These are phyloP conservation scores for Siniperca chuatsi DNA, from an alignment of 2,113 vertebrate species.

Conservation along the genomic window DNA sequence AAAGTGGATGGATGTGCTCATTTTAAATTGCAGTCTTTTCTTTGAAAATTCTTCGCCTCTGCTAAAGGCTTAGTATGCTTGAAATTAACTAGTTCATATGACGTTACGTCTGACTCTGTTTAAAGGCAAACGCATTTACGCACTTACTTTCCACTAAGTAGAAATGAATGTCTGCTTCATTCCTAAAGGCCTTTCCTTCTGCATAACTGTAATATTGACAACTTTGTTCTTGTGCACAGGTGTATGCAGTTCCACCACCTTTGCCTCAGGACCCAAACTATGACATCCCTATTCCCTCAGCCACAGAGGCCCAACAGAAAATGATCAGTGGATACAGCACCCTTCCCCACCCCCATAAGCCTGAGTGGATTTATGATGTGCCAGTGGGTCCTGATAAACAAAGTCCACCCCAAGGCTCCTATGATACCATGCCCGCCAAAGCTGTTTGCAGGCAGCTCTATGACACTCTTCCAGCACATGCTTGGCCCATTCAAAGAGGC, in stretches of 20 bases:
- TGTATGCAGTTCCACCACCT: conserved; percentile 83
- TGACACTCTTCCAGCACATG: conserved; percentile 61
- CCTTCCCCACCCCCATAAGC: conserved; percentile 84
- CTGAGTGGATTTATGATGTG: conserved; percentile 91
- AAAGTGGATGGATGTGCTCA: background rate
- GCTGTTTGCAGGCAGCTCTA: conserved; percentile 42
- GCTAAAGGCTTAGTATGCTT: background rate
- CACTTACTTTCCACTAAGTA: background rate
- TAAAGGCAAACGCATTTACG: background rate
- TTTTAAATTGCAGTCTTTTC: conserved; percentile 4
- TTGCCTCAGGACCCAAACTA: conserved; percentile 75
- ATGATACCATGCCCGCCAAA: conserved; percentile 60
- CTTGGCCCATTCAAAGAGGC: background rate
- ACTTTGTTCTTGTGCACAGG: conserved; percentile 69
- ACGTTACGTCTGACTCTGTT: background rate
- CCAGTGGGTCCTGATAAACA: conserved; percentile 82
- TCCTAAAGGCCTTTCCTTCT: background rate
- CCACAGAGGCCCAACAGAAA: conserved; percentile 55
- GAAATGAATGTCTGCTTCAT: background rate
- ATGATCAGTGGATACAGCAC: conserved; percentile 77
- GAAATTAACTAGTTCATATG: background rate
- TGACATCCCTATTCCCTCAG: conserved; percentile 71
- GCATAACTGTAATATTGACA: background rate
- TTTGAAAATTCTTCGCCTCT: background rate
- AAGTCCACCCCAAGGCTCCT: background rate